Conservation (phyloP, 2,797 vertebrate species). For the Lacerta bilineata region DNA sequence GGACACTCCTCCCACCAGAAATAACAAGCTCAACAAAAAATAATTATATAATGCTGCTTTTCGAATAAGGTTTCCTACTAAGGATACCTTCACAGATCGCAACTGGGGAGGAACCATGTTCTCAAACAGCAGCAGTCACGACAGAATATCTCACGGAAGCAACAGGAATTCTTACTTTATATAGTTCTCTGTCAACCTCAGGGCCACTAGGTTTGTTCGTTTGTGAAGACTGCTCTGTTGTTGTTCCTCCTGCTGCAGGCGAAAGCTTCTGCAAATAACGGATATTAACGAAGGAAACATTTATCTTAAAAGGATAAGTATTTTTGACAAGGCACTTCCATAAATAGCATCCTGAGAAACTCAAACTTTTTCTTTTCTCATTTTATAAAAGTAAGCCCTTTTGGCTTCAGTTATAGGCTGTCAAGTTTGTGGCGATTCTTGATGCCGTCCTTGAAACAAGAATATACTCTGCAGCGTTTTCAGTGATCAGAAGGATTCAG, state of each 20-base stretch:
- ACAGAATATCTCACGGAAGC: background rate
- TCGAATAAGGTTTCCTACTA: background rate
- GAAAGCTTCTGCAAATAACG: conserved; percentile 81
- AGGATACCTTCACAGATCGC: background rate
- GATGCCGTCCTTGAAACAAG: background rate
- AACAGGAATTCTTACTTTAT: conserved; percentile 84
- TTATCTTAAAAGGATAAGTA: background rate
- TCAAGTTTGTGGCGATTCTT: background rate
- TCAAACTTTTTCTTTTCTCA: background rate
- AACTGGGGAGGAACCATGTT: background rate
- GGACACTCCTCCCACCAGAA: background rate
- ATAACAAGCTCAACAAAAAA: background rate
- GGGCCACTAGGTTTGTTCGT: conserved; percentile 68
- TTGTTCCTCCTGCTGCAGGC: conserved; percentile 72
- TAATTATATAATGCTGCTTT: too few relatives aligned
- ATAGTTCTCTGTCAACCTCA: conserved; percentile 81
- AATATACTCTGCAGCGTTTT: background rate
- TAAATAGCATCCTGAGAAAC: background rate
- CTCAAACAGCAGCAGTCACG: too few relatives aligned
- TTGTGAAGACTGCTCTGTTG: conserved; percentile 69
- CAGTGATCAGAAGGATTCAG: background rate
- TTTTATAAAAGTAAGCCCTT: background rate
- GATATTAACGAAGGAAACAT: conserved; percentile 24
- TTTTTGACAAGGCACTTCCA: background rate
- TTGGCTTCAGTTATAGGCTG: background rate